Conservation (phyloP, 2,888 invertebrate species). For the Scelioninae gen. 2 region DNA sequence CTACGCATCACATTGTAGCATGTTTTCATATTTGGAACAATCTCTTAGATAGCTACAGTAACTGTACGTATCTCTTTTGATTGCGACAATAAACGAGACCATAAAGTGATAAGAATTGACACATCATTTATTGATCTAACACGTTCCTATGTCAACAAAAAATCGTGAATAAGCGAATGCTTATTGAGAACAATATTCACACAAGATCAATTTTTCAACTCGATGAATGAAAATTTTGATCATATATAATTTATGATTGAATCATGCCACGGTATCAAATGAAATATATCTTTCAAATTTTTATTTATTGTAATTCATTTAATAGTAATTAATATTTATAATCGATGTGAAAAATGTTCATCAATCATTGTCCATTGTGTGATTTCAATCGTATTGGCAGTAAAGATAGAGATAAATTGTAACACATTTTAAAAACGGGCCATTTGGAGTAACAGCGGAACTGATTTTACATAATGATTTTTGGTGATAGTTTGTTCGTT, state of each 20-base stretch:
- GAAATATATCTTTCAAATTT: no score
- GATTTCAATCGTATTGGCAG: background rate
- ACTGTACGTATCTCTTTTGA: slow-evolving; percentile 54
- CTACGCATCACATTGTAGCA: slow-evolving; percentile 45
- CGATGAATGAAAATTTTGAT: no score
- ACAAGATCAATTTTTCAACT: slow-evolving; percentile 12
- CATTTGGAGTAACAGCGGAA: slow-evolving; percentile 1
- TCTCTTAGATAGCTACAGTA: slow-evolving; percentile 39
- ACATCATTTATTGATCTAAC: slow-evolving; percentile 57
- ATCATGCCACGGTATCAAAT: no score
- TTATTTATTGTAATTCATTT: no score
- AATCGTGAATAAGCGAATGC: slow-evolving; percentile 51
- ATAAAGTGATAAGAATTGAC: slow-evolving; percentile 57
- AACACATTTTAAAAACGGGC: slow-evolving; percentile 3
- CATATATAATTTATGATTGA: no score
- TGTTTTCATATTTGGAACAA: slow-evolving; percentile 51
- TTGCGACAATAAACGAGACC: slow-evolving; percentile 56
- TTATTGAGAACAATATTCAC: slow-evolving; percentile 34
- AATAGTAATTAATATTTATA: no score
- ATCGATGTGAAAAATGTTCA: no score
- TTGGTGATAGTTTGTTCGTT: slow-evolving; percentile 41
- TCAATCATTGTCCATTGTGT: background rate
- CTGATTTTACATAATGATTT: slow-evolving; percentile 33
- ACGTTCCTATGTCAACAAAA: slow-evolving; percentile 52
- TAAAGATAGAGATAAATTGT: background rate